These are phyloP conservation scores for Copidosoma aretas DNA, from an alignment of 2,888 invertebrate species.

Conservation along the genomic window DNA sequence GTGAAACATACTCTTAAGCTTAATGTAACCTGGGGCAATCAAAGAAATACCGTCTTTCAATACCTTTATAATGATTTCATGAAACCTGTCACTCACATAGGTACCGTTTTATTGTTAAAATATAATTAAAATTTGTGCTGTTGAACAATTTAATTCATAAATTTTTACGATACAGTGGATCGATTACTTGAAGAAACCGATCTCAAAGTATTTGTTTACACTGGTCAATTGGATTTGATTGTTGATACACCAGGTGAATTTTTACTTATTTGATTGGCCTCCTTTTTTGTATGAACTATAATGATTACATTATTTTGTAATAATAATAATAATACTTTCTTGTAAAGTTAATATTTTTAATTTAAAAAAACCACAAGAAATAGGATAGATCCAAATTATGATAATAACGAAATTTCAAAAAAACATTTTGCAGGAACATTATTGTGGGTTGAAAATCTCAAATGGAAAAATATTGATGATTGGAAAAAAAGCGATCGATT, in stretches of 20 bases:
- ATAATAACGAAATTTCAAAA: too few species aligned
- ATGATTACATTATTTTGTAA: background rate
- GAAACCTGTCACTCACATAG: slow-evolving; percentile 77
- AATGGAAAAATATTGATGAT: slow-evolving; percentile 68
- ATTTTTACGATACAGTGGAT: slow-evolving; percentile 65
- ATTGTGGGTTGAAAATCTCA: slow-evolving; percentile 76
- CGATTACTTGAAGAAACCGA: slow-evolving; percentile 72
- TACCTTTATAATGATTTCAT: slow-evolving; percentile 74
- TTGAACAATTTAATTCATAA: background rate
- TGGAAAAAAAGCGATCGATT: slow-evolving; percentile 68
- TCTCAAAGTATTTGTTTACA: slow-evolving; percentile 74
- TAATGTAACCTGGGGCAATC: slow-evolving; percentile 68
- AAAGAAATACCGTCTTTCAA: slow-evolving; percentile 69
- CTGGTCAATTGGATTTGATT: slow-evolving; percentile 84
- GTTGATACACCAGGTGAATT: slow-evolving; percentile 79
- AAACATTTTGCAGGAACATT: slow-evolving; percentile 68
- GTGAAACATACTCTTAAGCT: slow-evolving; percentile 74
- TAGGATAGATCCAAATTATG: too few species aligned
- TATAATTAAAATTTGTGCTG: background rate
- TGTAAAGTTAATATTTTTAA: too few species aligned
- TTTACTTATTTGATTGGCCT: background rate
- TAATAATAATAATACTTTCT: background rate
- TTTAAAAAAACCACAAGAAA: background rate
- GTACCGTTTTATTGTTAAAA: slow-evolving; percentile 58
- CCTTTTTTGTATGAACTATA: background rate